Evolutionary conservation across 2,113 vertebrate genomes (phyloP).

Genomic region (Onychorhynchus coronatus): DNA sequence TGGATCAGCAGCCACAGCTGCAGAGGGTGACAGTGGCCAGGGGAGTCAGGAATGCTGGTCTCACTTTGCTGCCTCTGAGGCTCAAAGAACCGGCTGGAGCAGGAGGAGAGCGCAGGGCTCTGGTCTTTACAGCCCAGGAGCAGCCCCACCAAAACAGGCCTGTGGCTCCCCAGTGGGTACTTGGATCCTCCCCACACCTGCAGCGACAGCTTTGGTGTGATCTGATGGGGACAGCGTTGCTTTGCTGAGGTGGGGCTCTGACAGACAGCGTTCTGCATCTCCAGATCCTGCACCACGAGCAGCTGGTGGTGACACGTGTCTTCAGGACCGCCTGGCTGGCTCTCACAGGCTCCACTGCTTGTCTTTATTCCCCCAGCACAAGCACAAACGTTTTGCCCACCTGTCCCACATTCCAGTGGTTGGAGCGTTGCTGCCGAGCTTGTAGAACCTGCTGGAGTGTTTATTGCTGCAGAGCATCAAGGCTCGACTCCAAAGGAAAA

Average conservation of each 20-base stretch:
- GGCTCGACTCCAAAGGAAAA: neutral
- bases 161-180: neutral
- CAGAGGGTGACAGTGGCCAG: neutral
- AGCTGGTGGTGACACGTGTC: accelerated
- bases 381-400: neutral
- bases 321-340: neutral
- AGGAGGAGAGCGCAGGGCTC: neutral
- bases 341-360: neutral
- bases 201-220: neutral
- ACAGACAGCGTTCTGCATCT: neutral
- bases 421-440: neutral
- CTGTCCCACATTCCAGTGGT: neutral
- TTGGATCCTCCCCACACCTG: neutral
- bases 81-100: neutral
- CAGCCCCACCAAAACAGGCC: neutral
- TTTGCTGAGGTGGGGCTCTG: neutral
- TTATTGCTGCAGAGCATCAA: neutral
- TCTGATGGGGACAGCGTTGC: neutral
- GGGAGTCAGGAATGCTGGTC: neutral
- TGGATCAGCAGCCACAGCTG: neutral
- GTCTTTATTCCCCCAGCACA: neutral
- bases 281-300: accelerated
- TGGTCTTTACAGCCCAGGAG: neutral
- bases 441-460: neutral
- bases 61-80: neutral